A percentile compares a stretch with the other conserved stretches of the same genome.
These are phyloP conservation scores for Magallana nippona DNA, from an alignment of 2,888 invertebrate species.

Conservation along the genomic window DNA sequence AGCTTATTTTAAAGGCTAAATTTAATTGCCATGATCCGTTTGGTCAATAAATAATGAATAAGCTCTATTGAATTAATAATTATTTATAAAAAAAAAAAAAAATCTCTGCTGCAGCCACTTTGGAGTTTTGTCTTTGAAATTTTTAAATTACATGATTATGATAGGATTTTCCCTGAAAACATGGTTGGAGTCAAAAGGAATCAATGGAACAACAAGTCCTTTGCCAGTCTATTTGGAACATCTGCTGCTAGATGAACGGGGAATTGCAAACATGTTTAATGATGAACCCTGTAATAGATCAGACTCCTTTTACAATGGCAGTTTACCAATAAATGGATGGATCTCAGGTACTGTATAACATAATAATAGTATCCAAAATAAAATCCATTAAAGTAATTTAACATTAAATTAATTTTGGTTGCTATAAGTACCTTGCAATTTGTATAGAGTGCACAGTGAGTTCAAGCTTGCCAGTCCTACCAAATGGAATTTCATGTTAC, in stretches of 20 bases:
- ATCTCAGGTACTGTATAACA: not conserved
- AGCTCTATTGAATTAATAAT: no score
- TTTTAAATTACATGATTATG: not conserved
- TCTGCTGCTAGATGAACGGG: slow-evolving; percentile 39
- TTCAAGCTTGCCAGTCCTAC: not conserved
- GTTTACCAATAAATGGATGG: slow-evolving; percentile 30
- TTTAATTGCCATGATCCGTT: no score
- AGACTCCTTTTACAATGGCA: slow-evolving; percentile 15
- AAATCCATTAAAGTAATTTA: no score
- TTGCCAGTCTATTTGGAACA: slow-evolving; percentile 1
- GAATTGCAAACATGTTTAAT: slow-evolving; percentile 39
- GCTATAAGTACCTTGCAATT: no score
- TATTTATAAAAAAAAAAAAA: no score
- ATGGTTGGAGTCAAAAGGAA: slow-evolving; percentile 30
- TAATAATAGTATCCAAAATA: no score
- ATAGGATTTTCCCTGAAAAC: slow-evolving; percentile 40
- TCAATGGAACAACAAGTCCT: not conserved
- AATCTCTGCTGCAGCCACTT: no score
- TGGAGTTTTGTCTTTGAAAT: no score
- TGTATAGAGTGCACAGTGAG: slow-evolving; percentile 17
- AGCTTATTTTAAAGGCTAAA: no score
- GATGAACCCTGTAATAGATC: slow-evolving; percentile 41
- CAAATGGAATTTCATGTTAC: slow-evolving; percentile 11
- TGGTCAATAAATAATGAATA: no score
- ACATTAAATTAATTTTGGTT: no score